Conservation (phyloP, 2,888 invertebrate species). For the Dryomyza anilis region DNA sequence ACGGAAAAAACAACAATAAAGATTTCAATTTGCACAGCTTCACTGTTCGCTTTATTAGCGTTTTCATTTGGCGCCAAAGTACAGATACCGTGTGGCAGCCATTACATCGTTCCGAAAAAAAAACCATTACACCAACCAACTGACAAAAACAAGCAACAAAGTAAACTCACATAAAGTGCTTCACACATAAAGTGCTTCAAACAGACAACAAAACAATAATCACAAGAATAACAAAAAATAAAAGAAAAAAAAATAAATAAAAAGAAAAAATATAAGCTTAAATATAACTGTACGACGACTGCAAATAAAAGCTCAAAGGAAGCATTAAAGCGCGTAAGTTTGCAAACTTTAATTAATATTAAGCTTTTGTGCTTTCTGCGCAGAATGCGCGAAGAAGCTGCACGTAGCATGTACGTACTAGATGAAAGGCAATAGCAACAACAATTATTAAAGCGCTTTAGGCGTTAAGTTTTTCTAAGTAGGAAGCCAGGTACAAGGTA, state of each 20-base stretch:
- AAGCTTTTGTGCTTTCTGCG: too few relatives aligned
- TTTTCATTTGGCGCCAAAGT: constrained; percentile 15
- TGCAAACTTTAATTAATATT: not conserved
- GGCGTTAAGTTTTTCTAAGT: too few relatives aligned
- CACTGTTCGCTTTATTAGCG: constrained; percentile 9
- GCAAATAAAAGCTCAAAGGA: not conserved
- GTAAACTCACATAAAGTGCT: not conserved
- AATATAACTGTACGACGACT: not conserved
- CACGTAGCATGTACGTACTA: too few relatives aligned
- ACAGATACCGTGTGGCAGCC: not conserved
- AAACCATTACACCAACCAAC: not conserved
- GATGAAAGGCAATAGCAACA: too few relatives aligned
- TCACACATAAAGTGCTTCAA: not conserved
- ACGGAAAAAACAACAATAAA: not conserved
- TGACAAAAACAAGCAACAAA: not conserved
- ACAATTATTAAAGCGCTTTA: too few relatives aligned
- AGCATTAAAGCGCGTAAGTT: not conserved
- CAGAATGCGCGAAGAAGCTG: too few relatives aligned
- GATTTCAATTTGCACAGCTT: not conserved
- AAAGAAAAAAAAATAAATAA: not conserved
- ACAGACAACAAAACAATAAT: not conserved
- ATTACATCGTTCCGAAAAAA: not conserved
- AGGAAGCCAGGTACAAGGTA: too few relatives aligned
- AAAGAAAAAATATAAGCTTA: not conserved
- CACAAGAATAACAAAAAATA: not conserved